phyloP scores from a whole-genome alignment of 2,113 vertebrate species.

The Carassius gibelio region DNA sequence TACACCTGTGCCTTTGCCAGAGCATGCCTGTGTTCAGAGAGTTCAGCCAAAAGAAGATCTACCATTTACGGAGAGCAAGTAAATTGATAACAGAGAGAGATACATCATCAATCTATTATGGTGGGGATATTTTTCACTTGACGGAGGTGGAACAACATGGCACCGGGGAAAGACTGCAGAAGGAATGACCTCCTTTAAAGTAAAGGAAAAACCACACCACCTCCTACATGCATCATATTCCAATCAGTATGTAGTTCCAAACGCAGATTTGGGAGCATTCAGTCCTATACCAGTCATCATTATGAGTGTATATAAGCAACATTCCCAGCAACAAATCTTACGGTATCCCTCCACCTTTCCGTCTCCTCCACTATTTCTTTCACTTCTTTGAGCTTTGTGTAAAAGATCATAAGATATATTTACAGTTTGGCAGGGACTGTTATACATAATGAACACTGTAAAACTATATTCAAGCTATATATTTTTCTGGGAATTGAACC shows the following conservation, averaged over 20 bases:
- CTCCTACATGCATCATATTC: background rate
- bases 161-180: constrained; percentile 4
- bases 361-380: background rate
- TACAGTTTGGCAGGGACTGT: background rate
- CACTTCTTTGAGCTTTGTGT: background rate
- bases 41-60: constrained; percentile 31
- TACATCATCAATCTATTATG: constrained; percentile 39
- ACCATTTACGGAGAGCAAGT: constrained; percentile 46
- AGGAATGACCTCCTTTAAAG: constrained; percentile 3
- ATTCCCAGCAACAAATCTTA: too few relatives aligned
- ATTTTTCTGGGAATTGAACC: background rate
- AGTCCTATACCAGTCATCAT: background rate
- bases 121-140: constrained; percentile 41
- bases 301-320: background rate
- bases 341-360: background rate
- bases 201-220: background rate
- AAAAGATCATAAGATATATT: background rate
- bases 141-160: background rate
- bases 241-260: background rate
- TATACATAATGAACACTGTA: background rate
- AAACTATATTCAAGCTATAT: background rate
- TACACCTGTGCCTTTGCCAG: background rate
- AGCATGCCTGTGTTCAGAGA: constrained; percentile 18
- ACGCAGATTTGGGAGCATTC: background rate
- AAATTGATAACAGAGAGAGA: constrained; percentile 9